phyloP scores from a whole-genome alignment of 2,113 vertebrate genomes.

The Bujurquina vittata region DNA sequence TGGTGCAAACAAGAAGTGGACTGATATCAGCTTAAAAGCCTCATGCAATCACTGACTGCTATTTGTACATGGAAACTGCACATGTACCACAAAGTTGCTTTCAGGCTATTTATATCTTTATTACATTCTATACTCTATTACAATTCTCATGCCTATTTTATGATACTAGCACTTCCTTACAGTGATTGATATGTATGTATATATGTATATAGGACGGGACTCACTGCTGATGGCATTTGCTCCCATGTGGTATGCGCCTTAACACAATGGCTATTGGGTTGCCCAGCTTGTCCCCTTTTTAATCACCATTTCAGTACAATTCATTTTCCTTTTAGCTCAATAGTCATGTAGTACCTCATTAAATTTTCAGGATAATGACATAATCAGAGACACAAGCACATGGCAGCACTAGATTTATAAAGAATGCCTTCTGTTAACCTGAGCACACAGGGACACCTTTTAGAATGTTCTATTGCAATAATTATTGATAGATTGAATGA shows the following conservation, averaged over 20 bases:
- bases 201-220: too few species aligned
- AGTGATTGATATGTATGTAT: not conserved
- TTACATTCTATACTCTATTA: not conserved
- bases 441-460: not conserved
- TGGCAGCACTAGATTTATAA: not conserved
- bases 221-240: too few species aligned
- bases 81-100: not conserved
- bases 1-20: not conserved
- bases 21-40: not conserved
- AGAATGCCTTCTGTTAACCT: slow-evolving; percentile 5
- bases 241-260: too few species aligned
- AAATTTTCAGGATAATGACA: slow-evolving; percentile 51
- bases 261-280: too few species aligned
- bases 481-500: not conserved
- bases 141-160: not conserved
- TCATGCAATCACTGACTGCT: not conserved
- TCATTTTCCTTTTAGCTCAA: slow-evolving; percentile 21
- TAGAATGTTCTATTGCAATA: not conserved
- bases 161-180: not conserved
- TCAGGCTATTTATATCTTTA: not conserved
- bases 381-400: slow-evolving; percentile 23
- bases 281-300: too few species aligned
- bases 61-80: not conserved
- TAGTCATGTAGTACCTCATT: slow-evolving; percentile 42
- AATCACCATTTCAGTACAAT: not conserved